Evolutionary conservation across 2,797 vertebrate genomes (phyloP).

Genomic region (Chaetodon trifasciatus): DNA sequence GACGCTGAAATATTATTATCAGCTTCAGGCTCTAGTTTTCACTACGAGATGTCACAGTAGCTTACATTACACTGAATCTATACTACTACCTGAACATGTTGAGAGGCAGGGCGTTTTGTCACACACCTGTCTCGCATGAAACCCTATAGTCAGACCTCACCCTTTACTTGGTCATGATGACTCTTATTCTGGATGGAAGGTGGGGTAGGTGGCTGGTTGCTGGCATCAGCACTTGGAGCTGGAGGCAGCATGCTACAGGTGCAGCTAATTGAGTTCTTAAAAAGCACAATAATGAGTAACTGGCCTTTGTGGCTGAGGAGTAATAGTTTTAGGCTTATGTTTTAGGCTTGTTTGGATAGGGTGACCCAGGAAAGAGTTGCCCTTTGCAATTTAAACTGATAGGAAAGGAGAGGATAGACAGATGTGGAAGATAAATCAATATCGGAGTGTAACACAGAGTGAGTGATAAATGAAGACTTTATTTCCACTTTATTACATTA

Average conservation of each 20-base stretch:
- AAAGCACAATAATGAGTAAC: conserved; percentile 6
- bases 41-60: neutral
- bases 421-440: neutral
- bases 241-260: conserved; percentile 36
- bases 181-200: neutral
- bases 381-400: conserved; percentile 2
- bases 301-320: neutral
- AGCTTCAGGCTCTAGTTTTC: neutral
- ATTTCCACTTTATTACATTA: neutral
- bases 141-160: neutral
- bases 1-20: neutral
- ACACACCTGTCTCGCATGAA: neutral
- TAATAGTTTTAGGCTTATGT: neutral
- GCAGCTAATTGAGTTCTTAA: conserved; percentile 31
- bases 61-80: neutral
- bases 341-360: conserved; percentile 23
- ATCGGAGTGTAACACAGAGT: neutral
- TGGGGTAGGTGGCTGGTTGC: neutral
- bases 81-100: neutral
- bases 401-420: neutral
- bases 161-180: no score
- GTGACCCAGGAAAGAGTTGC: conserved; percentile 3
- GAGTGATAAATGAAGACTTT: neutral
- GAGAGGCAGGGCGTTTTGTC: neutral
- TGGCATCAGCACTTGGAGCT: conserved; percentile 18